Evolutionary conservation across 2,888 invertebrate species (phyloP).

Genomic region (Rhogogaster chlorosoma): DNA sequence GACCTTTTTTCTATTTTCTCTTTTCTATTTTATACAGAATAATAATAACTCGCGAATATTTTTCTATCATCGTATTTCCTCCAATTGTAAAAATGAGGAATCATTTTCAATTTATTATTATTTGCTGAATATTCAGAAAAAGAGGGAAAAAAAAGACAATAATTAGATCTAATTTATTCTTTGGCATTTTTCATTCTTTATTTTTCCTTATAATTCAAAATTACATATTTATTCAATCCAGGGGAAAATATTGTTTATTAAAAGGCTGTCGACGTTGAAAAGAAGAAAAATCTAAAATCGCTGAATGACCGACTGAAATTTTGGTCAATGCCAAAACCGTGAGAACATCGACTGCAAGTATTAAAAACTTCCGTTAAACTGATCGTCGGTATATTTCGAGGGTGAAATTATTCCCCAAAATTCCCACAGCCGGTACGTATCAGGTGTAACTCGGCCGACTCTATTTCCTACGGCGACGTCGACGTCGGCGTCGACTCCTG

Average conservation of each 20-base stretch:
- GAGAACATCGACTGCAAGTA: background rate
- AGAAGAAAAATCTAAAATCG: background rate
- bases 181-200: background rate
- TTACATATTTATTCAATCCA: background rate
- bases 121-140: background rate
- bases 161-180: background rate
- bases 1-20: background rate
- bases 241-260: background rate
- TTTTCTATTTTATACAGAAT: background rate
- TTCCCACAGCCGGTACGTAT: background rate
- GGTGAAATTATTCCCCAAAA: background rate
- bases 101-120: background rate
- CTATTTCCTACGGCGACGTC: constrained; percentile 26
- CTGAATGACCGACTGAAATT: background rate
- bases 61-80: background rate
- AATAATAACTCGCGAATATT: background rate
- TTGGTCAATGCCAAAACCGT: background rate
- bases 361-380: background rate
- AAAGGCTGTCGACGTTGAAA: background rate
- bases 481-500: constrained; percentile 70
- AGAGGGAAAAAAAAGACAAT: background rate
- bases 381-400: background rate
- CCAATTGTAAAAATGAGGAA: too few relatives aligned
- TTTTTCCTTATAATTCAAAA: background rate
- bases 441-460: background rate